Percentiles rank a stretch among this genome's conserved stretches.
Evolutionary conservation across 1,140 invertebrate species (phyloP).

Genomic region (Sweltsa coloradensis): DNA sequence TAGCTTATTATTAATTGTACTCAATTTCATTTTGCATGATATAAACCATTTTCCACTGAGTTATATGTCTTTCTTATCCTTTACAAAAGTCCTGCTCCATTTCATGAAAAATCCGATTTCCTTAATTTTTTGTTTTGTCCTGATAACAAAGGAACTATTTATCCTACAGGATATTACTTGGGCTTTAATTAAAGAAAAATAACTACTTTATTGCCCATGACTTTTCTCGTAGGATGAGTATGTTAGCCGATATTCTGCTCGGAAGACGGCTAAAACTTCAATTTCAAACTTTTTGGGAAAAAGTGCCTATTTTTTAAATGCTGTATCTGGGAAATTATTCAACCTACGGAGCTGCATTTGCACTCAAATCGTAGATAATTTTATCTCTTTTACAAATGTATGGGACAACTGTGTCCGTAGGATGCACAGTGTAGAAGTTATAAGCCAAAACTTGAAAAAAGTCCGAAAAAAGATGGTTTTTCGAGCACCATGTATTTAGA

Average conservation of each 20-base stretch:
- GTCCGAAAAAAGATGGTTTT: neutral
- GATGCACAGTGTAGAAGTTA: slow-evolving; percentile 1
- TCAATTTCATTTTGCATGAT: neutral
- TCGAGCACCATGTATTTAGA: neutral
- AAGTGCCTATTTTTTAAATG: slow-evolving; percentile 1
- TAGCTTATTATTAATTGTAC: slow-evolving; percentile 4
- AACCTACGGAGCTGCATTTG: slow-evolving; percentile 4
- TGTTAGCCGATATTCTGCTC: slow-evolving; percentile 7
- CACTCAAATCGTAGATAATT: neutral
- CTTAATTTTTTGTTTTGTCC: slow-evolving; percentile 2
- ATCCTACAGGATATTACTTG: neutral
- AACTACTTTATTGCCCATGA: slow-evolving; percentile 5
- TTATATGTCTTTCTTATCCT: slow-evolving; percentile 1
- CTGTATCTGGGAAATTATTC: slow-evolving; percentile 1
- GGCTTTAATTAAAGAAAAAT: slow-evolving; percentile 7
- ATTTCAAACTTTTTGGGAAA: neutral
- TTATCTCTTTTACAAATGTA: neutral
- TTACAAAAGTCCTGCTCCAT: slow-evolving; percentile 8
- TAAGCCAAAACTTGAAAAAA: slow-evolving; percentile 1
- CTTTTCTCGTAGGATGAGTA: slow-evolving; percentile 9
- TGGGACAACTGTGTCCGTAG: neutral
- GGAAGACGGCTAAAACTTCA: slow-evolving; percentile 7
- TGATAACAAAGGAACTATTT: slow-evolving; percentile 3
- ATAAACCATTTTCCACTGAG: slow-evolving; percentile 1
- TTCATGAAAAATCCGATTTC: slow-evolving; percentile 5